Conservation (phyloP, 2,113 vertebrate genomes). For the Fregetta grallaria region DNA sequence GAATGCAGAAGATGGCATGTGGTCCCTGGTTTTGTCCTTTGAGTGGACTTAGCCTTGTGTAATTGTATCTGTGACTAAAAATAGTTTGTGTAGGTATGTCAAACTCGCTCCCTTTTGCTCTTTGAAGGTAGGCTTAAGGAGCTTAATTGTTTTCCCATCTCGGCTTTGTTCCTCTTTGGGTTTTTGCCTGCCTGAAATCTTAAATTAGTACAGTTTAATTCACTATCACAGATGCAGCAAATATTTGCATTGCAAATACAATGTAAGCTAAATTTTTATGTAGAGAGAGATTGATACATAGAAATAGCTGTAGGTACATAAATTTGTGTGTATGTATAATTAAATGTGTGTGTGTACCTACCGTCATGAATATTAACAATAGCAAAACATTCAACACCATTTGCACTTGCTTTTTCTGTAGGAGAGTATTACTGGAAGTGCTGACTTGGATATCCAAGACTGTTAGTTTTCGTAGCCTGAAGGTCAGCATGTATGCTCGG, state of each 20-base stretch:
- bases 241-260: neutral
- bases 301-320: neutral
- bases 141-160: neutral
- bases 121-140: neutral
- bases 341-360: neutral
- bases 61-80: constrained; percentile 5
- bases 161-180: neutral
- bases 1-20: neutral
- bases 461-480: neutral
- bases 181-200: neutral
- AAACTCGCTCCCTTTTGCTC: neutral
- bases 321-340: neutral
- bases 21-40: neutral
- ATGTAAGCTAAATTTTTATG: neutral
- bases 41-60: neutral
- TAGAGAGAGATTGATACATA: neutral
- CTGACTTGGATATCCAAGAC: neutral
- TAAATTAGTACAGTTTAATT: neutral
- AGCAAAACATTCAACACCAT: neutral
- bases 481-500: neutral
- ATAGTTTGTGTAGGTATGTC: constrained; percentile 2
- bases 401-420: neutral
- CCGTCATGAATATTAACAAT: neutral
- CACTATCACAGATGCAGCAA: neutral
- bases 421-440: neutral